phyloP scores from a whole-genome alignment of 2,888 invertebrate species.

The Carabus problematicus region DNA sequence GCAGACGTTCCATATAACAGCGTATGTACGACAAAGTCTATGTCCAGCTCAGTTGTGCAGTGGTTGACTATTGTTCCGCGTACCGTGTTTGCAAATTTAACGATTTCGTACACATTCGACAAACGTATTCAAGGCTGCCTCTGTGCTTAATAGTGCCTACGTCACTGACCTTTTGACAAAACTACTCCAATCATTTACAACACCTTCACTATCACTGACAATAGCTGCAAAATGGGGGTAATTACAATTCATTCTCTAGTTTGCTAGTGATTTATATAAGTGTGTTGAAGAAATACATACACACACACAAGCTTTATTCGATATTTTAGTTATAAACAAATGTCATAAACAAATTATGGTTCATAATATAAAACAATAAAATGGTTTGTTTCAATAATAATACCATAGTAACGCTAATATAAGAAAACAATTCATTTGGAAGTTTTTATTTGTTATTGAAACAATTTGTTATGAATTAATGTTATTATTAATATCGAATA shows the following conservation, averaged over 20 bases:
- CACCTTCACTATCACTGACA: constrained; percentile 30
- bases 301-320: neutral
- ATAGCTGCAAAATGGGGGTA: too few relatives aligned
- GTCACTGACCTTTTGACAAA: constrained; percentile 38
- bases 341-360: too few relatives aligned
- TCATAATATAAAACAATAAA: too few relatives aligned
- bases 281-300: neutral
- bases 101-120: constrained; percentile 38
- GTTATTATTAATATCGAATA: too few relatives aligned
- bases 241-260: constrained; percentile 31
- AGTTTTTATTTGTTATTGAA: too few relatives aligned
- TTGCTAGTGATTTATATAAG: neutral
- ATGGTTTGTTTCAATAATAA: too few relatives aligned
- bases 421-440: too few relatives aligned
- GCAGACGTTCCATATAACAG: neutral
- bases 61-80: constrained; percentile 23
- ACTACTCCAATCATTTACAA: constrained; percentile 26
- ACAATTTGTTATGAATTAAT: too few relatives aligned
- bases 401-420: too few relatives aligned
- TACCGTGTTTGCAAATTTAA: constrained; percentile 33
- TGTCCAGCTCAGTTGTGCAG: constrained; percentile 25
- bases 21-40: neutral
- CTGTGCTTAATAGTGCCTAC: constrained; percentile 40
- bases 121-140: constrained; percentile 28
- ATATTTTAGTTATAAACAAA: too few relatives aligned